Evolutionary conservation across 2,888 invertebrate species (phyloP).

Genomic region (Hoplodrina blanda): DNA sequence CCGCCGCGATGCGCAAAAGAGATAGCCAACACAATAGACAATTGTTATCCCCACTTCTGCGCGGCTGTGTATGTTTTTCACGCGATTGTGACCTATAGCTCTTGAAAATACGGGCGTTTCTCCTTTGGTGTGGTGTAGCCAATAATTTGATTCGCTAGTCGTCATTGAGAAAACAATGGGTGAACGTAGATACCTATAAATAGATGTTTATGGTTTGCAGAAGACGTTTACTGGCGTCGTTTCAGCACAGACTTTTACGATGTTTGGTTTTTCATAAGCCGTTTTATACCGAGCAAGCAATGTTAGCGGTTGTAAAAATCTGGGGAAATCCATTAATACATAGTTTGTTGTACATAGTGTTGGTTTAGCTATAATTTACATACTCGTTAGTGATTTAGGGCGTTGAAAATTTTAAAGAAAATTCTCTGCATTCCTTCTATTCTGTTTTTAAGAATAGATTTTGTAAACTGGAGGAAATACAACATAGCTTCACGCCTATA

Average conservation of each 20-base stretch:
- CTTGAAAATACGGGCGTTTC: conserved; percentile 63
- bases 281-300: conserved; percentile 51
- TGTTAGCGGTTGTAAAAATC: conserved; percentile 62
- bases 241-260: conserved; percentile 70
- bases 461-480: not conserved
- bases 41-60: conserved; percentile 88
- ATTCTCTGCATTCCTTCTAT: not conserved
- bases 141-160: conserved; percentile 88
- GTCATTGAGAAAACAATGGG: conserved; percentile 88
- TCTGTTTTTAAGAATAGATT: not conserved
- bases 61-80: conserved; percentile 77
- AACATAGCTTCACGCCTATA: too few species aligned
- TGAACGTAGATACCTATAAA: conserved; percentile 74
- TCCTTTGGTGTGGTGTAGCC: conserved; percentile 75
- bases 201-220: conserved; percentile 70
- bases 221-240: conserved; percentile 75
- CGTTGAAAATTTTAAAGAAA: conserved; percentile 17
- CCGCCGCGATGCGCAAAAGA: conserved; percentile 85
- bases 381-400: conserved; percentile 45
- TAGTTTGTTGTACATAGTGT: conserved; percentile 59
- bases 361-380: conserved; percentile 56
- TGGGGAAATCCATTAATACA: conserved; percentile 59
- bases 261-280: conserved; percentile 65
- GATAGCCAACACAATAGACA: conserved; percentile 89
- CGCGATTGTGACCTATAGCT: conserved; percentile 69